Base-by-base conservation (phyloP, 2,888 invertebrate species). In the Campoplex capitator region DNA sequence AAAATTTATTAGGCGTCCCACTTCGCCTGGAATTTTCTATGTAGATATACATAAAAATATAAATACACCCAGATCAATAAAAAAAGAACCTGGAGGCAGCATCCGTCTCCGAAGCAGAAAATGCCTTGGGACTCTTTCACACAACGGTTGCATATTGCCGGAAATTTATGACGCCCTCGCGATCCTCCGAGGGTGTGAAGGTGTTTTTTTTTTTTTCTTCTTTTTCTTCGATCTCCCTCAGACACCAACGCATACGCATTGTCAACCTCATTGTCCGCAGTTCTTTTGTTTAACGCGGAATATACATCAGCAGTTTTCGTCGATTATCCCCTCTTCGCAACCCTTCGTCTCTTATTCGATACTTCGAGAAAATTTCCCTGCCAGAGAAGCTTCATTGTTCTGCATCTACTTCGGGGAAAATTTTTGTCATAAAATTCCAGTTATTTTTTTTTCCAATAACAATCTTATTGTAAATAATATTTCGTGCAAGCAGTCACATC, bases 71-170 rank as follows among this genome's bases (percentile, higher is more conserved):
- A 48, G 42, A 48, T 67, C 77, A 67, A 78, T 78, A 54, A 38
- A 68, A 78, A 42, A 75, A 79, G 32, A 71, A 67, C 38, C 71
- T 76, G 32, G 51, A 75, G 71, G 76, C 76, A 81, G 77, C 77
- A 86, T 86, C 81, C 82, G 87, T 85, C 84, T 76, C 79, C 79
- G 87, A 83, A 70, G 82, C 71, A 74, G 78, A 87, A 87, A 85
- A 75, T 71, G 79, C 85, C 82, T 79, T 42, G 68, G 87, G 84
- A 65, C 65, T 65, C 35, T 77, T 71, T n/a, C 78, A 73, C 79
- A 86, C 88, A 89, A 89, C 75, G 86, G 88, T 89, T 86, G 86
- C 87, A 87, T 85, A 86, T 90, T 88, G 90, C 86, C 83, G 79
- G 83, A 85, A 89, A 90, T 89, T 89, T 89, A 90, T 88, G 86